Evolutionary conservation across 2,113 vertebrate genomes (phyloP).

Genomic region (Serilophus lunatus): DNA sequence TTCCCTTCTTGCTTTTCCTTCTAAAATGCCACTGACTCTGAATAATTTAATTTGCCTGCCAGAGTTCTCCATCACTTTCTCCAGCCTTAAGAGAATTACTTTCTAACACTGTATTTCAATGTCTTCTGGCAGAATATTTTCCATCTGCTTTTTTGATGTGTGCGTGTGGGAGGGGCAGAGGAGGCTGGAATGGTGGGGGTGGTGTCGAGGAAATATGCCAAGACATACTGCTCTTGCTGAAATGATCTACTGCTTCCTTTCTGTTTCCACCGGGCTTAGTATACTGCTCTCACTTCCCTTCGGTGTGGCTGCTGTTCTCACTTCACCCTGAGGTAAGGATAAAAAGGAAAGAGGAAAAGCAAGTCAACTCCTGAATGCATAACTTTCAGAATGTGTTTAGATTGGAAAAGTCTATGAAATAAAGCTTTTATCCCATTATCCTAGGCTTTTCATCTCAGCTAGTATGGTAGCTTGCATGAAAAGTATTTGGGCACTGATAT

Average conservation of each 20-base stretch:
- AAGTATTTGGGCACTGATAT: neutral
- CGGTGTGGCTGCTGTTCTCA: neutral
- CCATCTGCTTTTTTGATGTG: constrained; percentile 64
- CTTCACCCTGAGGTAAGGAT: neutral
- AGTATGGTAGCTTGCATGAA: neutral
- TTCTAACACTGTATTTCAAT: constrained; percentile 56
- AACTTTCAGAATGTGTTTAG: neutral
- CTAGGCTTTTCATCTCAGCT: neutral
- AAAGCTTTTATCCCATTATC: neutral
- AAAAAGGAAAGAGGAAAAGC: neutral
- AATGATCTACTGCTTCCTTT: constrained; percentile 43
- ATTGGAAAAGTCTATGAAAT: neutral
- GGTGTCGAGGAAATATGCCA: constrained; percentile 29
- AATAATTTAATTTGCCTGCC: constrained; percentile 53
- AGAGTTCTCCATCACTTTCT: constrained; percentile 65
- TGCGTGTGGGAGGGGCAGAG: constrained; percentile 49
- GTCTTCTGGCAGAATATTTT: constrained; percentile 65
- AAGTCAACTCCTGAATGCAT: neutral
- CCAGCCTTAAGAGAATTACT: constrained; percentile 46
- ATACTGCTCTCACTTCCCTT: neutral
- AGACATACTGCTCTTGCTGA: constrained; percentile 23
- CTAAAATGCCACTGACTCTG: constrained; percentile 62
- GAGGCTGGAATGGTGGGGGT: constrained; percentile 33
- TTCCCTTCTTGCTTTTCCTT: constrained; percentile 26
- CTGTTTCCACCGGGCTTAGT: neutral